Percentiles rank a stretch among this genome's conserved stretches.
phyloP scores from a whole-genome alignment of 2,888 invertebrate species.

The Uloborus plumipes region DNA sequence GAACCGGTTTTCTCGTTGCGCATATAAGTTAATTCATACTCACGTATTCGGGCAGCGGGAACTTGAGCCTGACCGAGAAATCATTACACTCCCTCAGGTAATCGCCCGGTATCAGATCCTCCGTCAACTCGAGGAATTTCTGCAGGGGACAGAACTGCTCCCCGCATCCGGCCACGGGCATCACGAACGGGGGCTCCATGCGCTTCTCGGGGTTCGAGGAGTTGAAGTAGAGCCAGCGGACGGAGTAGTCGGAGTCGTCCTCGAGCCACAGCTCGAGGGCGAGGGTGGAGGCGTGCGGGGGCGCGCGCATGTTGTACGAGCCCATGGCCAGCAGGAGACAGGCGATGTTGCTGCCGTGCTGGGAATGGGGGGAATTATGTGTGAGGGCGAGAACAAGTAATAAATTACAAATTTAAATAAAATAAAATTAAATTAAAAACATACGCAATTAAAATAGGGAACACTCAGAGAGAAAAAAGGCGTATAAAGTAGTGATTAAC shows the following conservation, averaged over 20 bases:
- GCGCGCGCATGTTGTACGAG: constrained; percentile 10
- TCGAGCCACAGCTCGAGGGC: constrained; percentile 25
- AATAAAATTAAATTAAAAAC: too few species aligned
- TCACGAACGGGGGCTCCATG: constrained; percentile 1
- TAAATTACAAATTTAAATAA: too few species aligned
- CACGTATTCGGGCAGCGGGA: not conserved
- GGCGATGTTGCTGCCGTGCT: constrained; percentile 39
- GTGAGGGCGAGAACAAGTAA: too few species aligned
- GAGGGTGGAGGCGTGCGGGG: constrained; percentile 29
- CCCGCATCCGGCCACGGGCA: constrained; percentile 5
- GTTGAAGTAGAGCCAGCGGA: constrained; percentile 40
- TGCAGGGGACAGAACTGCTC: constrained; percentile 30
- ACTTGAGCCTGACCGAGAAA: not conserved
- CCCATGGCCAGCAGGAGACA: constrained; percentile 12
- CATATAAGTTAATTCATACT: too few species aligned
- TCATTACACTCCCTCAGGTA: not conserved
- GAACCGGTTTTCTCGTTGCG: too few species aligned
- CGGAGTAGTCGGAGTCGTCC: constrained; percentile 4
- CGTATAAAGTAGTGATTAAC: too few species aligned
- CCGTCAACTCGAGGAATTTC: not conserved
- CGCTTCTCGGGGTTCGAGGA: constrained; percentile 21
- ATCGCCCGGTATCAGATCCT: not conserved
- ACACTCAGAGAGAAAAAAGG: too few species aligned
- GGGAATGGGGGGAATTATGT: not conserved
- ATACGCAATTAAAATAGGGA: too few species aligned